Evolutionary conservation across 2,113 vertebrate genomes (phyloP).

Genomic region (Oreocharis arfaki): DNA sequence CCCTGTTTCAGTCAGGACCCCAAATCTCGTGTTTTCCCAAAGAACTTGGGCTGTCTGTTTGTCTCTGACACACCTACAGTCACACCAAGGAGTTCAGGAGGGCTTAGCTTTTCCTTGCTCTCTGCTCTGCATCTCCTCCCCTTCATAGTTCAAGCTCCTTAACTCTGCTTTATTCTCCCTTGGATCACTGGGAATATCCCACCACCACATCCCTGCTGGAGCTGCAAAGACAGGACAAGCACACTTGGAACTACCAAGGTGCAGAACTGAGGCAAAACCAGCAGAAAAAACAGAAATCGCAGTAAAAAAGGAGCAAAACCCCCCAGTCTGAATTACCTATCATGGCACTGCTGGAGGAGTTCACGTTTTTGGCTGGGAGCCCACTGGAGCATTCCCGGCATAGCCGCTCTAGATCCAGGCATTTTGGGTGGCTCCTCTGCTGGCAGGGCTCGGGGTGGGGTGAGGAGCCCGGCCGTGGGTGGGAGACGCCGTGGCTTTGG

Average conservation of each 20-base stretch:
- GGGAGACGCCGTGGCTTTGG: background rate
- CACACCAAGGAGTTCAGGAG: background rate
- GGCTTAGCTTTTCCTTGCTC: background rate
- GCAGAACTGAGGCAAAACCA: background rate
- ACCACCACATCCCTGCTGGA: rapidly evolving
- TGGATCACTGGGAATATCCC: background rate
- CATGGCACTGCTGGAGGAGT: rapidly evolving
- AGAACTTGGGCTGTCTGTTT: background rate
- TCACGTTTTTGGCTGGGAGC: background rate
- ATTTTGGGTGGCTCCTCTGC: background rate
- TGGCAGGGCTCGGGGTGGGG: rapidly evolving
- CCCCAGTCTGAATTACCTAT: background rate
- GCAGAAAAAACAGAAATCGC: background rate
- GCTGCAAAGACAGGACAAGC: background rate
- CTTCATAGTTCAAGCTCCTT: background rate
- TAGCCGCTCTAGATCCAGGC: background rate
- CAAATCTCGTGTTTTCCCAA: background rate
- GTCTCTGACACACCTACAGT: too few species aligned
- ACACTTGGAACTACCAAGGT: background rate
- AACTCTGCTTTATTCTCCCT: background rate
- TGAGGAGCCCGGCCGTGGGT: background rate
- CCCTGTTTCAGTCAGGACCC: background rate
- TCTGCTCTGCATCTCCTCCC: background rate
- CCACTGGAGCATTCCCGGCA: background rate
- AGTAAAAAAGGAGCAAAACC: background rate